Percentiles rank a stretch among this genome's conserved stretches.
phyloP scores from a whole-genome alignment of 2,888 invertebrate genomes.

The Thelaira solivaga region DNA sequence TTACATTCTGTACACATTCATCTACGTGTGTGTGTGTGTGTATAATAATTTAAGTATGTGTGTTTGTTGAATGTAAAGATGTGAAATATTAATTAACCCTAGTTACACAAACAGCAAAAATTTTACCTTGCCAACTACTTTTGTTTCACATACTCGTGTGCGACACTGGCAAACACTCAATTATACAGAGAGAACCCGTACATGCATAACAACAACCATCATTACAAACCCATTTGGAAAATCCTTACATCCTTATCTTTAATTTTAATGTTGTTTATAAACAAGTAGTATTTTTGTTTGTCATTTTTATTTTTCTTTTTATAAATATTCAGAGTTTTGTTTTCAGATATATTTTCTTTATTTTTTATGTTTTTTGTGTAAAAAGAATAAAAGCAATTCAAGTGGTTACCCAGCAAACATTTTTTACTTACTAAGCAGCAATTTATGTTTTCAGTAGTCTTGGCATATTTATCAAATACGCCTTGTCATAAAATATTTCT shows the following conservation, averaged over 20 bases:
- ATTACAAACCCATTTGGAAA: neutral
- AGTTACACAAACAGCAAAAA: neutral
- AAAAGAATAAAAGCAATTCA: too few species aligned
- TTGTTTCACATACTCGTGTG: neutral
- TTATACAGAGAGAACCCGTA: neutral
- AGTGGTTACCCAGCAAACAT: too few species aligned
- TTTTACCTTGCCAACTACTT: conserved; percentile 30
- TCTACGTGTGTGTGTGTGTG: neutral
- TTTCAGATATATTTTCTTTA: conserved; percentile 2
- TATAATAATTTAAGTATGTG: conserved; percentile 3
- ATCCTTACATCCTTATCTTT: conserved; percentile 36
- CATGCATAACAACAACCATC: neutral
- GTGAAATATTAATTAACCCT: conserved; percentile 59
- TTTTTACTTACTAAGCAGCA: too few species aligned
- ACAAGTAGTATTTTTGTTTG: neutral
- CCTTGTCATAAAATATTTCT: too few species aligned
- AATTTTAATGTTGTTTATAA: conserved; percentile 45
- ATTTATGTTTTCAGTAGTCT: too few species aligned
- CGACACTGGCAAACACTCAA: neutral
- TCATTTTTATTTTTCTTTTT: conserved; percentile 3
- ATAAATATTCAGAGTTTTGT: conserved; percentile 4
- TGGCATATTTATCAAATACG: too few species aligned
- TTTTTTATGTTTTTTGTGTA: too few species aligned
- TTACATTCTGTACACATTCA: too few species aligned
- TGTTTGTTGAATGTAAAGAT: conserved; percentile 6